These are phyloP conservation scores for Holocentrus rufus DNA, from an alignment of 2,797 vertebrate species.

Conservation along the genomic window DNA sequence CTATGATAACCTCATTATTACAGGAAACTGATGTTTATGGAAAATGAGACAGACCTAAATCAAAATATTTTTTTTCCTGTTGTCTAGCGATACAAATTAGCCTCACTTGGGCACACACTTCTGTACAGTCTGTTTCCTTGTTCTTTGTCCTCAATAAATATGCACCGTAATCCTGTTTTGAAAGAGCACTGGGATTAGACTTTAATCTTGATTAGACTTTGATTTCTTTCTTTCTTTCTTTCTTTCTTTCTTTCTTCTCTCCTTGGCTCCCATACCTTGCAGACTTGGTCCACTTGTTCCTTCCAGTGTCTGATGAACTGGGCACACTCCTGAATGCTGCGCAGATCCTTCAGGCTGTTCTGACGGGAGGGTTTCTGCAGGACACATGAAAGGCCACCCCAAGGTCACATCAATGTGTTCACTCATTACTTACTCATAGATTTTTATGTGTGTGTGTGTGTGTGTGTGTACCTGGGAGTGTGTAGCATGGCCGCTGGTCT, in stretches of 20 bases:
- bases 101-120: no score
- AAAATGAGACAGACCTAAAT: background rate
- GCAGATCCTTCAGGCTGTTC: conserved; percentile 75
- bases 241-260: background rate
- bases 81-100: no score
- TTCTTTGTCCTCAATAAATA: no score
- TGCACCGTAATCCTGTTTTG: no score
- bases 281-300: conserved; percentile 80
- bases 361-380: conserved; percentile 66
- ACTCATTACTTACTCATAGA: background rate
- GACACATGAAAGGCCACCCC: background rate
- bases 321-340: conserved; percentile 82
- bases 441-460: background rate
- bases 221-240: background rate
- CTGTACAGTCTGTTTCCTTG: no score
- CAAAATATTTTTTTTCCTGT: no score
- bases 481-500: conserved; percentile 19
- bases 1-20: background rate
- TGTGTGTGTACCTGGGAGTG: conserved; percentile 64
- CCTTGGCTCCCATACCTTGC: conserved; percentile 72
- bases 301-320: conserved; percentile 83
- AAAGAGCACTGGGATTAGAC: no score
- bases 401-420: background rate
- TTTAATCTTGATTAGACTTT: no score
- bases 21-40: background rate